Base-by-base conservation (phyloP, 1,140 invertebrate genomes). In the Microplitis demolitor region DNA sequence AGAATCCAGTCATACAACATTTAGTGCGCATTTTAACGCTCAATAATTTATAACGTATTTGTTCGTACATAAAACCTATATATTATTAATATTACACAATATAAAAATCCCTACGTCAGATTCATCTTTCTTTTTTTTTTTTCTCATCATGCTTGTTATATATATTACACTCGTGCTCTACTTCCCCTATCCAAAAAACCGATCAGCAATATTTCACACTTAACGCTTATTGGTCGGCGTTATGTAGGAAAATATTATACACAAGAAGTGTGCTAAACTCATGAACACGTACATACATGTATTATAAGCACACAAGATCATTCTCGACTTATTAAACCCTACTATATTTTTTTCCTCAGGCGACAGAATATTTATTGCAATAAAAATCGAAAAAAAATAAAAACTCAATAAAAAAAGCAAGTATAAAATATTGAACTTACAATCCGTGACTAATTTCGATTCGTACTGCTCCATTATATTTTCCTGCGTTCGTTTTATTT, bases 181-280 rank as follows among this genome's bases (percentile, higher is more conserved):
- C 60, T 35, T 70, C 56, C 51, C 67, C 56, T 58, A 68, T 39
- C 34, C 24, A 69, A 35, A 80, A 80, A 81, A 79, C 78, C 78
- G 80, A 83, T 81, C 78, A 79, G 79, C 81, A 79, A 81, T 81
- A 80, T 80, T 81, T 81, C 76, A 81, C 78, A 78, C 80, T 79
- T 80, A 79, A 80, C 79, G 80, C 79, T 81, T 81, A 80, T 81
- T 83, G 79, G 79, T 76, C 73, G 74, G 78, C 74, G 71, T 75
- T 77, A 77, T 74, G 14, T 58, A 64, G 71, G 72, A 66, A 70
- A 71, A 70, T 54, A 54, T 54, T 73, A 76, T 24, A 24, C 24
- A 24, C 74, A 76, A 69, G 8, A 50, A 34, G 45, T 24, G 51
- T 66, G 70, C 58, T 54, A 60, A 56, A 24, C 31, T 37, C 16